phyloP scores from a whole-genome alignment of 2,113 vertebrate species.

The Elephas maximus region DNA sequence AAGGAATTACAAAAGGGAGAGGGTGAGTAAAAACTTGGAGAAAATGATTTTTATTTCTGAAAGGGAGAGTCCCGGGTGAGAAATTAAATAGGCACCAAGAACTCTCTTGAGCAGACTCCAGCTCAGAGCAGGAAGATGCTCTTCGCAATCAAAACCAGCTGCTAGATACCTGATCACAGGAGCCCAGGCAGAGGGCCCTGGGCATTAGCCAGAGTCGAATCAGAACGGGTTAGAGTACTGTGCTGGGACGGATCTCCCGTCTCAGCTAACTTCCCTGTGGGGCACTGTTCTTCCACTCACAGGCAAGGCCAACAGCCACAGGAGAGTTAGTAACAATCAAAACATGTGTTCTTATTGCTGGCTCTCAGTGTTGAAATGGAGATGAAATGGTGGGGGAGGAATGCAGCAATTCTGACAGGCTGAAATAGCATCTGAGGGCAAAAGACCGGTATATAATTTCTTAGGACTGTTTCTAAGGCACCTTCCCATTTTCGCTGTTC shows the following conservation, averaged over 20 bases:
- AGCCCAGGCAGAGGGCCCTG: not conserved
- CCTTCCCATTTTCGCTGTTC: not conserved
- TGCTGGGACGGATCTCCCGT: not conserved
- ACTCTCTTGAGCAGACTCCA: not conserved
- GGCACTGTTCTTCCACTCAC: not conserved
- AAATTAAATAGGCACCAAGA: slow-evolving; percentile 28
- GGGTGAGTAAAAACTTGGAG: not conserved
- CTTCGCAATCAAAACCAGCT: not conserved
- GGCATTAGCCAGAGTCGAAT: not conserved
- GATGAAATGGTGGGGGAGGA: not conserved
- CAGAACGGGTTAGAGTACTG: not conserved
- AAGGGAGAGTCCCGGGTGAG: not conserved
- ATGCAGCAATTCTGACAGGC: not conserved
- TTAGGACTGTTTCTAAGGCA: slow-evolving; percentile 9
- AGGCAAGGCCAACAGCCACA: not conserved
- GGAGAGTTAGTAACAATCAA: not conserved
- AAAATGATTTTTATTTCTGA: slow-evolving; percentile 35
- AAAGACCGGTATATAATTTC: not conserved
- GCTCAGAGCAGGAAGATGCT: not conserved
- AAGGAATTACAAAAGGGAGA: slow-evolving; percentile 16
- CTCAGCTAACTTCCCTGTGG: not conserved
- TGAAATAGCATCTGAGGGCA: slow-evolving; percentile 11
- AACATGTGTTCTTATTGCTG: not conserved
- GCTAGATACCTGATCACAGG: not conserved
- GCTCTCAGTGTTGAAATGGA: not conserved